Percentiles rank a stretch among this genome's conserved stretches.
Evolutionary conservation across 2,113 vertebrate genomes (phyloP).

Genomic region (Myocastor coypus): DNA sequence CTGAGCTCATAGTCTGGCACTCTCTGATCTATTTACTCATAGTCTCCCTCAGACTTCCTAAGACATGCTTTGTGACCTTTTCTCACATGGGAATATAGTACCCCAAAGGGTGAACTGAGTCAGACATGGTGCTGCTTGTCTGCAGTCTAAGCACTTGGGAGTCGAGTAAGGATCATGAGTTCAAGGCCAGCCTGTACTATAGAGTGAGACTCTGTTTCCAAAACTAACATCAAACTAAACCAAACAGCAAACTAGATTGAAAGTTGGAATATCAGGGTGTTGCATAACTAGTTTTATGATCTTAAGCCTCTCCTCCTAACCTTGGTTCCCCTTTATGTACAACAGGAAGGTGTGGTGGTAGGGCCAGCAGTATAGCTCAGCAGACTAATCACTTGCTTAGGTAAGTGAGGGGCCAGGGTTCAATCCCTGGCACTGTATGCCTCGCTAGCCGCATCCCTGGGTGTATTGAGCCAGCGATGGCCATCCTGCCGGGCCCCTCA

Average conservation of each 20-base stretch:
- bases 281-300: background rate
- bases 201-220: background rate
- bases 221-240: background rate
- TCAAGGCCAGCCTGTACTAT: background rate
- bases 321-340: background rate
- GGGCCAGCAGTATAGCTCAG: too few species aligned
- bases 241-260: background rate
- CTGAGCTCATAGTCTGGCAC: background rate
- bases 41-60: background rate
- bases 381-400: too few species aligned
- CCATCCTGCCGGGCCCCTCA: too few species aligned
- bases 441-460: too few species aligned
- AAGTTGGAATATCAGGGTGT: background rate
- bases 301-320: background rate
- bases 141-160: background rate
- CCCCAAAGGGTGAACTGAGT: background rate
- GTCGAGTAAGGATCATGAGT: background rate
- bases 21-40: background rate
- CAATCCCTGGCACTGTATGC: too few species aligned
- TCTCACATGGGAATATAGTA: background rate
- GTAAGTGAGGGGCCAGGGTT: too few species aligned
- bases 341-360: background rate
- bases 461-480: too few species aligned
- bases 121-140: too few species aligned
- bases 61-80: background rate